Percentiles rank a stretch among this genome's conserved stretches.
phyloP scores from a whole-genome alignment of 2,113 vertebrate species.

The Jacana jacana region DNA sequence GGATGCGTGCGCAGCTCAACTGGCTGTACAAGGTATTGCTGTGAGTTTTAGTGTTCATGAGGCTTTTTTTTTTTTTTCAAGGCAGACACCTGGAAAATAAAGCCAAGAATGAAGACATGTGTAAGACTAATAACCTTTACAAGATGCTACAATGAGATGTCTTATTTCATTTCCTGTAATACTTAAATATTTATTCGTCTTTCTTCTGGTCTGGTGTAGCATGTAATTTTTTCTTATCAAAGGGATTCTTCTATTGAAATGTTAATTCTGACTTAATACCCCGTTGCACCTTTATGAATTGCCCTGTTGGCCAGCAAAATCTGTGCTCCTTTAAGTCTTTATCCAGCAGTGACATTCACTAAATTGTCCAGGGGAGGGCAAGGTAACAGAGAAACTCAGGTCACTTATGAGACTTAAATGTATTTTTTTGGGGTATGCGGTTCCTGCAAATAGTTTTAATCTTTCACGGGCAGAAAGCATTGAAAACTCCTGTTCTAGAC shows the following conservation, averaged over 20 bases:
- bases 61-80: not conserved
- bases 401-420: not conserved
- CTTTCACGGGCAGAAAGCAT: not conserved
- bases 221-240: not conserved
- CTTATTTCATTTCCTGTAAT: not conserved
- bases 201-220: not conserved
- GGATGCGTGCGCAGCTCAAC: slow-evolving; percentile 85
- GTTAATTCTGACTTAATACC: not conserved
- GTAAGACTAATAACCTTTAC: not conserved
- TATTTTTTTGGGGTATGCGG: not conserved
- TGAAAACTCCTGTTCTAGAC: not conserved
- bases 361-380: not conserved
- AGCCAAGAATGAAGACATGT: not conserved
- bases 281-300: not conserved
- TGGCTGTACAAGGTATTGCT: slow-evolving; percentile 94
- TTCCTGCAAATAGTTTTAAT: not conserved
- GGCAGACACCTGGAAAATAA: not conserved
- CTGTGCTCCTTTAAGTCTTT: not conserved
- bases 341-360: not conserved
- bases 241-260: not conserved
- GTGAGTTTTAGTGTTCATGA: not conserved
- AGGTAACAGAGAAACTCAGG: not conserved
- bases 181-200: not conserved
- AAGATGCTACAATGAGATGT: not conserved
- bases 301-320: not conserved